Percentiles rank a stretch among this genome's conserved stretches.
Evolutionary conservation across 2,888 invertebrate genomes (phyloP).

Genomic region (Halictus ligatus): DNA sequence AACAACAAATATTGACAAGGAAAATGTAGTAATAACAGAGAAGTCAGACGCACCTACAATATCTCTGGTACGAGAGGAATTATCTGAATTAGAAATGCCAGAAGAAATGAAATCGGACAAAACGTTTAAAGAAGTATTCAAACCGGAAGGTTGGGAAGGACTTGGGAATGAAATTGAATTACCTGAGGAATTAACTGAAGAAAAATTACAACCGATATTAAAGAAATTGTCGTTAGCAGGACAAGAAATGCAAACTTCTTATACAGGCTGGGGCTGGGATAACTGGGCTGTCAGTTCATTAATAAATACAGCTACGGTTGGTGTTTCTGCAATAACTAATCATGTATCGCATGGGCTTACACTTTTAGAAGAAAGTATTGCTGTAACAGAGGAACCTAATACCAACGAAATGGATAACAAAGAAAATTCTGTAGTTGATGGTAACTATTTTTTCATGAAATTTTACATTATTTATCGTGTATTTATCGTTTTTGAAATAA

Average conservation of each 20-base stretch:
- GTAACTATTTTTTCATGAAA: constrained; percentile 36
- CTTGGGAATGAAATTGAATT: constrained; percentile 77
- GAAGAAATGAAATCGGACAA: constrained; percentile 80
- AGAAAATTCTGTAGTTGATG: constrained; percentile 29
- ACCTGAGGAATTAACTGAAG: constrained; percentile 80
- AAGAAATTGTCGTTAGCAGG: constrained; percentile 80
- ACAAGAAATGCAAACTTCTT: constrained; percentile 66
- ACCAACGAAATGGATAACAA: constrained; percentile 85
- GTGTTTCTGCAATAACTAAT: constrained; percentile 91
- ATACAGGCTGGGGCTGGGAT: constrained; percentile 87
- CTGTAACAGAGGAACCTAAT: constrained; percentile 93
- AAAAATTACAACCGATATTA: constrained; percentile 72
- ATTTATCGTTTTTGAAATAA: too few species aligned
- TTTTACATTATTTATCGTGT: not conserved
- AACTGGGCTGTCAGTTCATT: constrained; percentile 92
- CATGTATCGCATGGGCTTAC: constrained; percentile 93
- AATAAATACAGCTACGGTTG: constrained; percentile 90
- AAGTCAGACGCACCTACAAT: not conserved
- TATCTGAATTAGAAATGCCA: constrained; percentile 73
- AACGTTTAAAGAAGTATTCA: constrained; percentile 80
- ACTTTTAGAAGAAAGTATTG: constrained; percentile 92
- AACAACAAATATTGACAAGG: not conserved
- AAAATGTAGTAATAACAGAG: not conserved
- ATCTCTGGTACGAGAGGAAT: constrained; percentile 33
- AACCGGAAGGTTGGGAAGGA: constrained; percentile 84